Evolutionary conservation across 2,797 vertebrate genomes (phyloP).

Genomic region (Strix occidentalis): DNA sequence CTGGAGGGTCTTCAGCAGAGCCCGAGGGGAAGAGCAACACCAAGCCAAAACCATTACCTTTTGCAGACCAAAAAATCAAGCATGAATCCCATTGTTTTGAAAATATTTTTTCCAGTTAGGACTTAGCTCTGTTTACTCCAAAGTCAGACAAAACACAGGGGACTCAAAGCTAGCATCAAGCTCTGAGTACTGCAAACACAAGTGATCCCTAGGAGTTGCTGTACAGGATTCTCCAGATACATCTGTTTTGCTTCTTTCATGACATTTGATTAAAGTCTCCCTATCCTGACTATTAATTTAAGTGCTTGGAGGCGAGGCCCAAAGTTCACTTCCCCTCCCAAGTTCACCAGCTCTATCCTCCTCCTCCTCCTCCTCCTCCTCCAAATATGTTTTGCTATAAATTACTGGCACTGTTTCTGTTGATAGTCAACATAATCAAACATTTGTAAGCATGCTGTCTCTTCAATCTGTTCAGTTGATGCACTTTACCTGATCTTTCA

Average conservation of each 20-base stretch:
- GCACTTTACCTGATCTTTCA: slow-evolving; percentile 88
- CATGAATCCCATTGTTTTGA: background rate
- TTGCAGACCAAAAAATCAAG: background rate
- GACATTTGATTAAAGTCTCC: slow-evolving; percentile 53
- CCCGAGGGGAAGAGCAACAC: background rate
- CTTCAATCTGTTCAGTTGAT: slow-evolving; percentile 83
- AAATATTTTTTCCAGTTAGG: background rate
- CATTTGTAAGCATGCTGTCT: slow-evolving; percentile 83
- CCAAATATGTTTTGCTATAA: slow-evolving; percentile 79
- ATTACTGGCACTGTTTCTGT: slow-evolving; percentile 82
- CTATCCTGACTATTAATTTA: slow-evolving; percentile 65
- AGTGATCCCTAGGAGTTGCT: background rate
- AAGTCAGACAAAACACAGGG: slow-evolving; percentile 2
- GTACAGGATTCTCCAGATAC: background rate
- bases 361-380: slow-evolving; percentile 19
- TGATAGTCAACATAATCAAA: slow-evolving; percentile 84
- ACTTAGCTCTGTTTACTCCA: background rate
- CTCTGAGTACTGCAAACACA: background rate
- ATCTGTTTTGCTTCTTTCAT: slow-evolving; percentile 23
- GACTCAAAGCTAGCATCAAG: background rate
- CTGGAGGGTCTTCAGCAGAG: background rate
- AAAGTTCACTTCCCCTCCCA: slow-evolving; percentile 54
- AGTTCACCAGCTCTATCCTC: slow-evolving; percentile 55
- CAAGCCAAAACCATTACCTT: background rate
- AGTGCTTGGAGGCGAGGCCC: slow-evolving; percentile 38